Percentiles rank a stretch among this genome's conserved stretches.
Conservation (phyloP, 2,113 vertebrate genomes). For the Neotoma lepida region DNA sequence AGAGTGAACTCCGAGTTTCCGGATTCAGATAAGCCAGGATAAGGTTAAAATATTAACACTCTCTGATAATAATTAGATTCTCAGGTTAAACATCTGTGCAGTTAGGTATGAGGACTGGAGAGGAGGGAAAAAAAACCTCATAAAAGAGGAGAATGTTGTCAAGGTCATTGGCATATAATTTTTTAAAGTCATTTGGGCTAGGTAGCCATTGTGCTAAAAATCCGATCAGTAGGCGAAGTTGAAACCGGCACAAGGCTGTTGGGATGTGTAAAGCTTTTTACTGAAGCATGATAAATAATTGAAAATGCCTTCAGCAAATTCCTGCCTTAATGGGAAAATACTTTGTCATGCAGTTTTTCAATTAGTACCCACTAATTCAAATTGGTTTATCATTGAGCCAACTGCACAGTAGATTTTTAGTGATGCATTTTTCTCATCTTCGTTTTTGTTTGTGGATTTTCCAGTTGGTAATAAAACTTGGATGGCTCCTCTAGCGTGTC, state of each 20-base stretch:
- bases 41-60: slow-evolving; percentile 76
- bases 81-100: slow-evolving; percentile 69
- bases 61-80: slow-evolving; percentile 71
- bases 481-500: neutral
- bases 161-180: slow-evolving; percentile 78
- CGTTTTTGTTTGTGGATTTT: slow-evolving; percentile 67
- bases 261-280: slow-evolving; percentile 68
- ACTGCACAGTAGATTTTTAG: slow-evolving; percentile 76
- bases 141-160: slow-evolving; percentile 67
- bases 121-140: slow-evolving; percentile 39
- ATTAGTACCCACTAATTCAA: slow-evolving; percentile 80
- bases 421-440: slow-evolving; percentile 68
- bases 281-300: slow-evolving; percentile 81
- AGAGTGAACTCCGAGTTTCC: slow-evolving; percentile 30
- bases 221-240: slow-evolving; percentile 70
- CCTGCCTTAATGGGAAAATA: slow-evolving; percentile 81
- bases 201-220: slow-evolving; percentile 67
- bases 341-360: slow-evolving; percentile 81
- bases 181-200: slow-evolving; percentile 68
- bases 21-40: slow-evolving; percentile 36
- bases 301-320: slow-evolving; percentile 81
- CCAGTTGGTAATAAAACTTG: slow-evolving; percentile 45
- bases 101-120: slow-evolving; percentile 58
- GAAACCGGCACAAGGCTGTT: slow-evolving; percentile 54
- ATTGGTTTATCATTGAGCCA: slow-evolving; percentile 78